Conservation (phyloP, 2,113 vertebrate species). For the Pyrgilauda ruficollis region DNA sequence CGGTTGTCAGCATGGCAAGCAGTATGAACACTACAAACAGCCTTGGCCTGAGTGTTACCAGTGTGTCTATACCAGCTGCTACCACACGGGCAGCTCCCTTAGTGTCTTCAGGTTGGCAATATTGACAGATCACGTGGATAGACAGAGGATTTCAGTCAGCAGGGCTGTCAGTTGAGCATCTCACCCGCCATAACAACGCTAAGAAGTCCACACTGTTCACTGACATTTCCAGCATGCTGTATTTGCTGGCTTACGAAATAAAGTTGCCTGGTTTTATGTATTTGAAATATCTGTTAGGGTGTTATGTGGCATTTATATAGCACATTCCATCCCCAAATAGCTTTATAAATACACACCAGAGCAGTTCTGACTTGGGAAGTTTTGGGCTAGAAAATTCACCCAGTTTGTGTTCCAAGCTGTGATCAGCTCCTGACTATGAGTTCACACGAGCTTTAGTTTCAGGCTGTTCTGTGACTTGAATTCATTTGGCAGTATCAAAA, state of each 20-base stretch:
- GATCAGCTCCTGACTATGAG: background rate
- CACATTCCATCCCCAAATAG: background rate
- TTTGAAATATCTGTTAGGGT: conserved; percentile 30
- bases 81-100: conserved; percentile 79
- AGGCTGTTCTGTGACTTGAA: background rate
- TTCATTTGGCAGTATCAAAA: background rate
- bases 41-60: conserved; percentile 81
- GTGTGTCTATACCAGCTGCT: conserved; percentile 78
- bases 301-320: background rate
- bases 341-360: background rate
- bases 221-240: conserved; percentile 25
- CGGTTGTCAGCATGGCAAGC: conserved; percentile 75
- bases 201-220: background rate
- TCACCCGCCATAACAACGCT: background rate
- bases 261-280: conserved; percentile 16
- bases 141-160: conserved; percentile 25
- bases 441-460: background rate
- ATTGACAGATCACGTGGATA: background rate
- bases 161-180: conserved; percentile 14
- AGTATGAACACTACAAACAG: conserved; percentile 77
- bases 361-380: background rate
- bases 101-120: conserved; percentile 82
- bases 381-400: background rate
- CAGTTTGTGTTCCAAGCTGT: background rate
- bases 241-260: conserved; percentile 37